Evolutionary conservation across 2,888 invertebrate genomes (phyloP).

Genomic region (Amphipyra tragopoginis): DNA sequence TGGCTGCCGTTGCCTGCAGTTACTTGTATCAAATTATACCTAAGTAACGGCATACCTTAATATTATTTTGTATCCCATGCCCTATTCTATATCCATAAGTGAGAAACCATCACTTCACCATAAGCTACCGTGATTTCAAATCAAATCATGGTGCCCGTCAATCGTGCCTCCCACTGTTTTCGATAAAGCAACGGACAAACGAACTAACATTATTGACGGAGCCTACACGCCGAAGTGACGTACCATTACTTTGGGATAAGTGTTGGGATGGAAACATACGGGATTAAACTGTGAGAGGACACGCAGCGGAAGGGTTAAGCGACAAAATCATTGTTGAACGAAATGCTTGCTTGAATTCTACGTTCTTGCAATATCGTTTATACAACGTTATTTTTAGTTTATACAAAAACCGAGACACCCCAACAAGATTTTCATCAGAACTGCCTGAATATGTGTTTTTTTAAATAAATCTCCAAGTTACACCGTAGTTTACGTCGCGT

Average conservation of each 20-base stretch:
- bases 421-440: too few species aligned
- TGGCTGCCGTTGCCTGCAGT: too few species aligned
- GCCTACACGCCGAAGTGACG: constrained; percentile 34
- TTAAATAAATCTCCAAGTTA: too few species aligned
- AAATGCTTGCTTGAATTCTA: too few species aligned
- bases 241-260: constrained; percentile 43
- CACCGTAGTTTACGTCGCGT: too few species aligned
- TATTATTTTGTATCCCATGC: constrained; percentile 30
- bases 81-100: constrained; percentile 20
- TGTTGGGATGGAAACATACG: constrained; percentile 19
- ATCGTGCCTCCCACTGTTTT: constrained; percentile 51
- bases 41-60: not conserved
- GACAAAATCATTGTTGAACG: not conserved
- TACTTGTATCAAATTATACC: too few species aligned
- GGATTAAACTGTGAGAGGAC: not conserved
- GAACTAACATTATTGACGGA: constrained; percentile 48
- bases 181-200: constrained; percentile 39
- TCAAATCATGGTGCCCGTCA: constrained; percentile 41
- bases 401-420: too few species aligned
- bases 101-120: constrained; percentile 34
- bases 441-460: too few species aligned
- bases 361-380: too few species aligned
- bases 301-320: not conserved
- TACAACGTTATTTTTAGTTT: too few species aligned
- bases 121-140: constrained; percentile 47